phyloP scores from a whole-genome alignment of 2,888 invertebrate species.

The Beris chalybata region DNA sequence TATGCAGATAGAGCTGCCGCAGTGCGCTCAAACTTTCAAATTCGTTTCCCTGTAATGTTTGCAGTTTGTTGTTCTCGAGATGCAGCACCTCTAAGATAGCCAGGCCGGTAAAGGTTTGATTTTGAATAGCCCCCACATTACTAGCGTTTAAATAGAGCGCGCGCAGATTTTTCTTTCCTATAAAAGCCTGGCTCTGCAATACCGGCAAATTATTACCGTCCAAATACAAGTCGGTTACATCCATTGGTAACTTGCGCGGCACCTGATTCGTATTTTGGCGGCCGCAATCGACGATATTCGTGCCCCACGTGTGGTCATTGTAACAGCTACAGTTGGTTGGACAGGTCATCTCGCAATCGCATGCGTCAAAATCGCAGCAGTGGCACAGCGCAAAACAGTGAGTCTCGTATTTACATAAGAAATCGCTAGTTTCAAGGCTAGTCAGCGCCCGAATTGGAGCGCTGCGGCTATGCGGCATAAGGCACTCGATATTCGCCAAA shows the following conservation, averaged over 20 bases:
- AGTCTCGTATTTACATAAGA: slow-evolving; percentile 88
- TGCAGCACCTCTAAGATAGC: slow-evolving; percentile 78
- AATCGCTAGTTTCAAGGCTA: slow-evolving; percentile 77
- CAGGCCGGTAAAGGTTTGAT: slow-evolving; percentile 86
- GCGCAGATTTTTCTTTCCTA: slow-evolving; percentile 86
- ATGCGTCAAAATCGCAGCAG: slow-evolving; percentile 94
- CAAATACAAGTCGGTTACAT: slow-evolving; percentile 89
- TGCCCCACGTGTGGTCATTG: slow-evolving; percentile 91
- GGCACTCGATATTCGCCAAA: slow-evolving; percentile 83
- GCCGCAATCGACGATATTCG: slow-evolving; percentile 90
- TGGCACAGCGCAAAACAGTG: slow-evolving; percentile 94
- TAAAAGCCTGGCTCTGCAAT: slow-evolving; percentile 84
- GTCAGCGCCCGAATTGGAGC: slow-evolving; percentile 77
- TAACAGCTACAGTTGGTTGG: slow-evolving; percentile 93
- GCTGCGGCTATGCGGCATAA: slow-evolving; percentile 81
- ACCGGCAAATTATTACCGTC: slow-evolving; percentile 87
- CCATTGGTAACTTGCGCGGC: slow-evolving; percentile 88
- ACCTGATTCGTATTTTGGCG: slow-evolving; percentile 56
- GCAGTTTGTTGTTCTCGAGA: slow-evolving; percentile 81
- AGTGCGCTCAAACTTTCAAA: slow-evolving; percentile 79
- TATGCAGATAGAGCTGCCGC: slow-evolving; percentile 81
- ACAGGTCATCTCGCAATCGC: slow-evolving; percentile 96
- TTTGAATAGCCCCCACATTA: slow-evolving; percentile 80
- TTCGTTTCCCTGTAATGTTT: slow-evolving; percentile 78
- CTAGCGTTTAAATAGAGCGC: slow-evolving; percentile 84